Conservation (phyloP, 2,797 vertebrate species). For the Lerista edwardsae region DNA sequence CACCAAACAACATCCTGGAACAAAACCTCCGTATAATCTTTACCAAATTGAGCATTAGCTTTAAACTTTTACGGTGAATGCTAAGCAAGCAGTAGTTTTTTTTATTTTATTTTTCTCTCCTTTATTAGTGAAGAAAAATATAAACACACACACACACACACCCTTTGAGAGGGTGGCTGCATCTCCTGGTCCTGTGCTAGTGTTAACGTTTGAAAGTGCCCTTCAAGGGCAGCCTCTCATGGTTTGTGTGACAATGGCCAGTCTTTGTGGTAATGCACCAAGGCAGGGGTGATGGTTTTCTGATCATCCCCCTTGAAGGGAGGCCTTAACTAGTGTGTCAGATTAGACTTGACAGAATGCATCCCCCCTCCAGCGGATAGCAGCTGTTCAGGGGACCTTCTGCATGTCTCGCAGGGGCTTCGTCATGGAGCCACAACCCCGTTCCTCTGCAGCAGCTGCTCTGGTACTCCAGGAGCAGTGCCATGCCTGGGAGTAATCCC, state of each 20-base stretch:
- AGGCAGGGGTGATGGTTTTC: not conserved
- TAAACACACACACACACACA: no score
- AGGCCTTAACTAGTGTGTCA: not conserved
- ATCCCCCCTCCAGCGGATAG: no score
- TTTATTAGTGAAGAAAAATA: no score
- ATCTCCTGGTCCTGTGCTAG: not conserved
- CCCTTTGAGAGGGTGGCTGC: not conserved
- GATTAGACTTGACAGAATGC: not conserved
- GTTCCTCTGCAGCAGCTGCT: not conserved
- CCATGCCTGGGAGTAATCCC: not conserved
- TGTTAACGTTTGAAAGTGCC: not conserved
- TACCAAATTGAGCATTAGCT: not conserved
- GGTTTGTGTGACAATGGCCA: no score
- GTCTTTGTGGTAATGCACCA: no score
- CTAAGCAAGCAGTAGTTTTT: not conserved
- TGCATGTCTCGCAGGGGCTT: no score
- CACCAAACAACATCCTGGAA: not conserved
- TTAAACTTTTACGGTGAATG: not conserved
- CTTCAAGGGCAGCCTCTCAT: not conserved
- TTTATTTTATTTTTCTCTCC: no score
- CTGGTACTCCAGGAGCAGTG: not conserved
- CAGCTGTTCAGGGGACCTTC: no score
- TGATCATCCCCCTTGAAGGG: not conserved
- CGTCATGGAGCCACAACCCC: no score
- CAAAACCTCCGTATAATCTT: not conserved